Base-by-base conservation (phyloP, 2,888 invertebrate species). In the Cosmia pyralina region DNA sequence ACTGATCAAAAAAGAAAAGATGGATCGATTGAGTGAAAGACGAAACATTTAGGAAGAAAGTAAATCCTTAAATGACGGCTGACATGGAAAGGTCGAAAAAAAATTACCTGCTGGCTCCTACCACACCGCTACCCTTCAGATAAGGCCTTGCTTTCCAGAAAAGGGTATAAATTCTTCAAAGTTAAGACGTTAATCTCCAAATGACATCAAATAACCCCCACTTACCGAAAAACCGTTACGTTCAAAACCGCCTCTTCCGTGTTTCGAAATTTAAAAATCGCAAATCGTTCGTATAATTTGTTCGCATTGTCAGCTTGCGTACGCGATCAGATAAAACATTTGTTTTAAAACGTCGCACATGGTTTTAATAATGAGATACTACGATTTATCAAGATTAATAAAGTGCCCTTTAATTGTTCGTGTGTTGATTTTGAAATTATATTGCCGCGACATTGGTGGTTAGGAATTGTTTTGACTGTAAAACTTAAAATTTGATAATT, bases 221-320 rank as follows among this genome's bases (percentile, higher is more conserved):
- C 44, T 70, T 28, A 70, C 69, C 60, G 53, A 77, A 79, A 79
- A 84, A 82, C 81, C 82, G 86, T 84, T 86, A 82, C 65, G 69
- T 77, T 84, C 41, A 75, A 82, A 77, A 80, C 85, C 90, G 88
- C 89, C 88, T 87, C 84, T 91, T 91, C 79, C 85, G 76, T 90
- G 90, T 91, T 82, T 84, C 82, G 81, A 85, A 85, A 84, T 85
- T 86, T 86, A 73, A 86, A 88, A 89, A 88, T 86, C 81, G 85
- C 83, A 81, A 79, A 88, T 85, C 75, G 75, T 60, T 81, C 76
- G 76, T 76, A 76, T 83, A 87, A 87, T 88, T 88, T 86, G 83
- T 82, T 78, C 83, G 86, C 88, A 90, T 92, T 92, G 93, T 91
- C 94, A 93, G 93, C 93, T 93, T 91, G 93, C 91, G 71, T 74